Conservation (phyloP, 2,113 vertebrate genomes). For the Arizona elegans region DNA sequence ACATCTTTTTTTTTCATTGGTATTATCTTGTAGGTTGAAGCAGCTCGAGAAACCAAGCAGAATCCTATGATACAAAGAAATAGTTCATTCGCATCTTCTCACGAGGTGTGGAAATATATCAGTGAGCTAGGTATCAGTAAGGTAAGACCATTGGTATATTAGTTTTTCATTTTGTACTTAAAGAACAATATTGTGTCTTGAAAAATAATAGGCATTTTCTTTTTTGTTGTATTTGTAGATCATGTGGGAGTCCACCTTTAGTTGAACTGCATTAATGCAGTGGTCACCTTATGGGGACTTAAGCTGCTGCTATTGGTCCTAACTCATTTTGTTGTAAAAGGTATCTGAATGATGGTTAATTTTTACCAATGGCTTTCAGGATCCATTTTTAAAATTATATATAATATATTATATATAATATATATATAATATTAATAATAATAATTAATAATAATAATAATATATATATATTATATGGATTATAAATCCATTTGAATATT, state of each 20-base stretch:
- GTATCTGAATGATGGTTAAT: not conserved
- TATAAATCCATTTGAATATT: not conserved
- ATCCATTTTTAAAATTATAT: not conserved
- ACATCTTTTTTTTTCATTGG: not conserved
- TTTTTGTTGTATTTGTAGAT: not conserved
- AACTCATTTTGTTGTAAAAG: not conserved
- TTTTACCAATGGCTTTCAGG: not conserved
- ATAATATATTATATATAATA: too few relatives aligned
- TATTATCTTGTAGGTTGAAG: constrained; percentile 76
- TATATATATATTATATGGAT: too few relatives aligned
- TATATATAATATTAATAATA: too few relatives aligned
- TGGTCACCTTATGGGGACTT: not conserved
- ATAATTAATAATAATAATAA: too few relatives aligned
- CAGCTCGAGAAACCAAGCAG: constrained; percentile 89
- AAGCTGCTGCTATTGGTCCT: not conserved
- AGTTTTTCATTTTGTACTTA: not conserved
- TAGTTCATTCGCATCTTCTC: constrained; percentile 93
- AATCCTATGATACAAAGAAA: constrained; percentile 97
- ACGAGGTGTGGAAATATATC: constrained; percentile 99
- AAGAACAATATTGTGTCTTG: not conserved
- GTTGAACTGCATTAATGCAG: not conserved
- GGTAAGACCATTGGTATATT: constrained; percentile 58
- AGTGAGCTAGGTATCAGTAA: constrained; percentile 95
- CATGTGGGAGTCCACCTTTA: not conserved
- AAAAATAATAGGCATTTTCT: not conserved